A percentile compares a stretch with the other conserved stretches of the same genome.
These are phyloP conservation scores for Drosophila leontia DNA, from an alignment of 1,140 invertebrate species.

Conservation along the genomic window DNA sequence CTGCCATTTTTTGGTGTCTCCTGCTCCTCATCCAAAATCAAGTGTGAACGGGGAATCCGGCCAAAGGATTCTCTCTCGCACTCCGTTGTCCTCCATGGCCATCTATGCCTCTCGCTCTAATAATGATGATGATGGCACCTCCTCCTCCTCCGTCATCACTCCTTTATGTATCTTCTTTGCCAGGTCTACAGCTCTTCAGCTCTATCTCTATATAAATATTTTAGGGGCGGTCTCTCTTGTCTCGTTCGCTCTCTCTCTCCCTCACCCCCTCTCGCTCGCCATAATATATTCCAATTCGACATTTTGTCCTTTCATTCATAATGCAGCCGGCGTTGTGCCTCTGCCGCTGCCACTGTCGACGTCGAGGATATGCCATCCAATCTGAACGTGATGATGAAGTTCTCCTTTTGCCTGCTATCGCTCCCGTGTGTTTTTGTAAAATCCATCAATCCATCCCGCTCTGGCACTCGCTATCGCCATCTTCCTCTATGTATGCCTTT, in stretches of 20 bases:
- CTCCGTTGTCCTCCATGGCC: neutral
- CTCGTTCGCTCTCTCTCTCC: constrained; percentile 9
- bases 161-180: constrained; percentile 34
- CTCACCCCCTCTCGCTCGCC: constrained; percentile 9
- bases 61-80: constrained; percentile 51
- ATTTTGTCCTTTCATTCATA: constrained; percentile 81
- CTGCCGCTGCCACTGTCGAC: constrained; percentile 10
- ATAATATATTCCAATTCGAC: constrained; percentile 82
- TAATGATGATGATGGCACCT: neutral
- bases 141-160: constrained; percentile 1
- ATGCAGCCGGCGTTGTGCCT: constrained; percentile 47
- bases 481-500: constrained; percentile 18
- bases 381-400: constrained; percentile 73
- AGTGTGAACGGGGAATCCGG: constrained; percentile 76
- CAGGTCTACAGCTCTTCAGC: constrained; percentile 19
- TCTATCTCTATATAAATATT: constrained; percentile 51
- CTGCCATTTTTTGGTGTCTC: constrained; percentile 75
- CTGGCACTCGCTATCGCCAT: constrained; percentile 4
- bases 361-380: constrained; percentile 50
- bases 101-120: neutral
- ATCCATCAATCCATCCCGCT: constrained; percentile 35
- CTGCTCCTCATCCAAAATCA: constrained; percentile 63
- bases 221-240: constrained; percentile 49
- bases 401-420: constrained; percentile 70
- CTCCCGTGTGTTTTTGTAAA: neutral